A percentile compares a stretch with the other conserved stretches of the same genome.
These are phyloP conservation scores for Rhagophthalmus giganteus DNA, from an alignment of 2,888 invertebrate species.

Conservation along the genomic window DNA sequence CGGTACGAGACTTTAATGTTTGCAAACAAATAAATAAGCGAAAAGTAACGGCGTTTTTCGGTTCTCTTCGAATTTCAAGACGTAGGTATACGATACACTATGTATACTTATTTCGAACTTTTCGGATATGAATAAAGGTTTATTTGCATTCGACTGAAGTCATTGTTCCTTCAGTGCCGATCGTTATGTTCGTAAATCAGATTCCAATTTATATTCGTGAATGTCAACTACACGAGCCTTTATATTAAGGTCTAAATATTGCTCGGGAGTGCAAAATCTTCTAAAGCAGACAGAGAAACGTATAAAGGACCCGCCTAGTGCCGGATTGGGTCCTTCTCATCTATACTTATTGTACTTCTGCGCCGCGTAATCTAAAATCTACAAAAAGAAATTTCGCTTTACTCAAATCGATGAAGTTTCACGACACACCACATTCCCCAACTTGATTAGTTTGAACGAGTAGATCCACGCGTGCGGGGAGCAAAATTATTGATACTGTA, in stretches of 20 bases:
- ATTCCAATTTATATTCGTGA: slow-evolving; percentile 15
- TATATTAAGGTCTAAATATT: slow-evolving; percentile 14
- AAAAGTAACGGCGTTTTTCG: slow-evolving; percentile 9
- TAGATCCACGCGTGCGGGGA: no score
- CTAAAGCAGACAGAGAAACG: slow-evolving; percentile 8
- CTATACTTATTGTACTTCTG: slow-evolving; percentile 8
- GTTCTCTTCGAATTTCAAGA: not conserved
- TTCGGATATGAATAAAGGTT: slow-evolving; percentile 10
- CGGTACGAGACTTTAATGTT: slow-evolving; percentile 1
- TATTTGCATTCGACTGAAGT: slow-evolving; percentile 8
- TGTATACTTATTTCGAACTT: slow-evolving; percentile 5
- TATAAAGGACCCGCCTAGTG: slow-evolving; percentile 1
- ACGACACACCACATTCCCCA: not conserved
- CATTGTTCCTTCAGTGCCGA: slow-evolving; percentile 9
- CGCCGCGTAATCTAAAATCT: slow-evolving; percentile 5
- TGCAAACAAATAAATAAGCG: slow-evolving; percentile 6
- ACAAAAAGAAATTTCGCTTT: not conserved
- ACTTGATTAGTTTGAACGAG: no score
- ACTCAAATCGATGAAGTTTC: not conserved
- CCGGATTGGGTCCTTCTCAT: slow-evolving; percentile 6
- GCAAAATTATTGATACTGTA: no score
- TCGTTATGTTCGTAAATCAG: slow-evolving; percentile 13
- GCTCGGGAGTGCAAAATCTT: slow-evolving; percentile 12
- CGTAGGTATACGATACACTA: no score
- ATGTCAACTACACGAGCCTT: slow-evolving; percentile 16